Evolutionary conservation across 53 echinoderm and acorn worm genomes (phyloP).

Genomic region (Arbacia lixula): DNA sequence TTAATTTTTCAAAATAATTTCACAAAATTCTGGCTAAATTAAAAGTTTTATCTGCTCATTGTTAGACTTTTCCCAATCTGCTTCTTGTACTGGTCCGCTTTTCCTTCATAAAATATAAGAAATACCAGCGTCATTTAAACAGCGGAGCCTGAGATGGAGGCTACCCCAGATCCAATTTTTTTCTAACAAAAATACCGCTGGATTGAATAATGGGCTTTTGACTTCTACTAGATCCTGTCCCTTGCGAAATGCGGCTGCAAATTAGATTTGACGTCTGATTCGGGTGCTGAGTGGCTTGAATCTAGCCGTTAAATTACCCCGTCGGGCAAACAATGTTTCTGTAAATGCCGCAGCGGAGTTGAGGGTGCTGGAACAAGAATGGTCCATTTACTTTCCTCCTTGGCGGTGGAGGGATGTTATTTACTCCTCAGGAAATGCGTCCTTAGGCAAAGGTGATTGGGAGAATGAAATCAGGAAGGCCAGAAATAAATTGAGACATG

Average conservation of each 20-base stretch:
- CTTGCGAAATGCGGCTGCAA: conserved; percentile 13
- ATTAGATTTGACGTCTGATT: conserved; percentile 55
- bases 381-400: too few relatives aligned
- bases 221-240: neutral
- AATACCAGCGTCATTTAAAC: too few relatives aligned
- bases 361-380: too few relatives aligned
- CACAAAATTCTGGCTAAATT: too few relatives aligned
- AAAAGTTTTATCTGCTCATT: too few relatives aligned
- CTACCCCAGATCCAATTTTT: neutral
- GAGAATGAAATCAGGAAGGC: too few relatives aligned
- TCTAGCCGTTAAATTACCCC: conserved; percentile 43
- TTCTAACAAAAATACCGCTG: conserved; percentile 1
- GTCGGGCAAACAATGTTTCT: conserved; percentile 44
- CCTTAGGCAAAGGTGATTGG: neutral
- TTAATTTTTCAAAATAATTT: too few relatives aligned
- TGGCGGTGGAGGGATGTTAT: too few relatives aligned
- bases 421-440: conserved; percentile 25
- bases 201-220: conserved; percentile 33
- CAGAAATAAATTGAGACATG: too few relatives aligned
- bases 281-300: conserved; percentile 25
- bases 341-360: neutral
- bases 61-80: too few relatives aligned
- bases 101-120: too few relatives aligned
- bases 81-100: too few relatives aligned
- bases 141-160: neutral